Evolutionary conservation across 2,888 invertebrate species (phyloP), one percentile per base, ranked within the genome.

Genomic region (Leptopilina myrica): DNA sequence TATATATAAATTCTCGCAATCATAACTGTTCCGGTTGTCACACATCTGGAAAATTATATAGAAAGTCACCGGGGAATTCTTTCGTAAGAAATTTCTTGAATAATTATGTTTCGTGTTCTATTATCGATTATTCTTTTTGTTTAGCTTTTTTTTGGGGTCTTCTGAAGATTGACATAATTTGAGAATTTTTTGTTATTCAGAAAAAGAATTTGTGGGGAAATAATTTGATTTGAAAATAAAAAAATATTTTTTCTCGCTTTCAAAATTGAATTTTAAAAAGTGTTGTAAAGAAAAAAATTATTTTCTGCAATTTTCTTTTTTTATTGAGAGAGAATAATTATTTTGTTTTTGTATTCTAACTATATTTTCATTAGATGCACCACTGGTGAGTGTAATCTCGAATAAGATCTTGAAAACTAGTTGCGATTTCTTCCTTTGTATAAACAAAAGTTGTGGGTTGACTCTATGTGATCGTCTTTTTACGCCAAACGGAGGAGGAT

Each of bases 391-490:
- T 53, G 6, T 20, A 15, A 53, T 46, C 49, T 66, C 12, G 43
- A 43, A n/a, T 15, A 66, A 66, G 15, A 43, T 62, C 62, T 40
- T 65, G 5, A 15, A 26, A 40, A 67, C 67, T 67, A 67, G 67
- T 69, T 53, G 14, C 67, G 67, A 69, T 49, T 69, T 53, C 49
- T 69, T 53, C 33, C 33, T n/a, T 53, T 73, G 49, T 69, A 73
- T 53, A 33, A 56, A 56, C 56, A 73, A 73, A 26, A 73, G 73
- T 53, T 40, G 43, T 7, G n/a, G 33, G 20, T 66, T 64, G 64
- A 73, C 43, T 26, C 76, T 66, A 40, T 65, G 75, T 65, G 75
- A 80, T 77, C 64, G 79, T 62, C 46, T 82, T 81, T 82, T 82
- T 80, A 73, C 64, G 20, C 62, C 66, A 80, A 11, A 69, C 7